A percentile compares a stretch with the other conserved stretches of the same genome.
Conservation (phyloP, 2,113 vertebrate genomes). For the Erythrolamprus reginae region DNA sequence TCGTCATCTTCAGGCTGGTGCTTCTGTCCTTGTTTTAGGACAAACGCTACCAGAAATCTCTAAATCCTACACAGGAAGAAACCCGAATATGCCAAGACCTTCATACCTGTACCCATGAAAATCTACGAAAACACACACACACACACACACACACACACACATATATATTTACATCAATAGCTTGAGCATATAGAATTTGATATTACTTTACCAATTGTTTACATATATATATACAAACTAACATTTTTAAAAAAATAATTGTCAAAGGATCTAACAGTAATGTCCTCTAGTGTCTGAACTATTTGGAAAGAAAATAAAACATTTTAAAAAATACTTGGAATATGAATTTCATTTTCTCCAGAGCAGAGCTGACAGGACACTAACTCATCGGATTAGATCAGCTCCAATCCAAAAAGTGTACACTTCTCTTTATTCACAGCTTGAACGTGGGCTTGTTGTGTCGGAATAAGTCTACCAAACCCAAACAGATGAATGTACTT, state of each 20-base stretch:
- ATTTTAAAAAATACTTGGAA: constrained; percentile 52
- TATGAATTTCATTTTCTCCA: constrained; percentile 44
- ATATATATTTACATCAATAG: background rate
- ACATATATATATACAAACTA: background rate
- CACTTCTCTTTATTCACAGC: constrained; percentile 68
- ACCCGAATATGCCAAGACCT: too few relatives aligned
- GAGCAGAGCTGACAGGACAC: constrained; percentile 43
- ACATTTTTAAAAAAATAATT: background rate
- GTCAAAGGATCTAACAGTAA: constrained; percentile 15
- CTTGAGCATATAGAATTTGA: background rate
- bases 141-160: too few relatives aligned
- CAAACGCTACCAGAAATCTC: too few relatives aligned
- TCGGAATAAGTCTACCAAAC: constrained; percentile 69
- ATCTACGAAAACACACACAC: too few relatives aligned
- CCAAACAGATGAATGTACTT: constrained; percentile 69
- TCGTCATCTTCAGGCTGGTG: too few relatives aligned
- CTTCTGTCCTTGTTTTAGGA: too few relatives aligned
- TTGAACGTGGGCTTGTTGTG: constrained; percentile 72
- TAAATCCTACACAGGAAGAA: too few relatives aligned
- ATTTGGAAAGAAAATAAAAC: constrained; percentile 12
- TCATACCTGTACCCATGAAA: too few relatives aligned
- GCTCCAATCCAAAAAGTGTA: constrained; percentile 64
- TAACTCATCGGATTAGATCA: constrained; percentile 64
- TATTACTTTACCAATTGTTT: background rate
- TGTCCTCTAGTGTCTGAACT: constrained; percentile 22